Percentiles rank a stretch among this genome's conserved stretches.
Evolutionary conservation across 2,888 invertebrate species (phyloP).

Genomic region (Conomelus anceps): DNA sequence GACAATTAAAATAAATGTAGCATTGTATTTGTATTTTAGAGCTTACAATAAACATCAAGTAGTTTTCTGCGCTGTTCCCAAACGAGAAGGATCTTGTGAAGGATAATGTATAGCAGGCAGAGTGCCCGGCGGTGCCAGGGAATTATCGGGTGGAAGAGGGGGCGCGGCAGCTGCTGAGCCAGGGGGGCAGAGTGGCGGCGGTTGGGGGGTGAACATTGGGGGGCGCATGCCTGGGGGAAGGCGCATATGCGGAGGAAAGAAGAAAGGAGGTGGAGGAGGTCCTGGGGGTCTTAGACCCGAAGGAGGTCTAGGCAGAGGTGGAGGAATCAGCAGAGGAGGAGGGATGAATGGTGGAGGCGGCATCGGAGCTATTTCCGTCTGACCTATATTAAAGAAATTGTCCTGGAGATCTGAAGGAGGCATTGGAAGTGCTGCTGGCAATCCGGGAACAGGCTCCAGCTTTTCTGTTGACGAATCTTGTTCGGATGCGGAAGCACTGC

Average conservation of each 20-base stretch:
- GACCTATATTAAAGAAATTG: slow-evolving; percentile 60
- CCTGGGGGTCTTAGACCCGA: slow-evolving; percentile 41
- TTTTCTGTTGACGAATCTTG: slow-evolving; percentile 25
- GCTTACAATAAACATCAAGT: slow-evolving; percentile 1
- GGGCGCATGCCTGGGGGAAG: slow-evolving; percentile 39
- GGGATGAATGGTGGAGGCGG: slow-evolving; percentile 48
- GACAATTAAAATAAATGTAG: neutral
- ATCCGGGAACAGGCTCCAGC: slow-evolving; percentile 69
- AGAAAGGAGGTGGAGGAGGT: slow-evolving; percentile 41
- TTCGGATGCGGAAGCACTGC: slow-evolving; percentile 33
- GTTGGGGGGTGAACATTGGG: slow-evolving; percentile 36
- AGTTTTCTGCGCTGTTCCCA: slow-evolving; percentile 58
- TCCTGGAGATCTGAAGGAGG: slow-evolving; percentile 55
- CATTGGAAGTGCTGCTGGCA: slow-evolving; percentile 62
- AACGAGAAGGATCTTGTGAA: slow-evolving; percentile 90
- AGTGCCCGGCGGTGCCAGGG: slow-evolving; percentile 46
- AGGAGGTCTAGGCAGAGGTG: slow-evolving; percentile 38
- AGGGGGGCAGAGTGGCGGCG: slow-evolving; percentile 32
- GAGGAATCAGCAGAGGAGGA: slow-evolving; percentile 41
- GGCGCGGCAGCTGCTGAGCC: slow-evolving; percentile 34
- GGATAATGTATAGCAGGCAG: slow-evolving; percentile 78
- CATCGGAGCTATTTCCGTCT: slow-evolving; percentile 36
- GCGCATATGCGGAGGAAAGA: slow-evolving; percentile 43
- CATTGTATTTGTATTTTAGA: neutral
- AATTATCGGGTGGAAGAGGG: slow-evolving; percentile 37